These are phyloP conservation scores for human (Homo sapiens) DNA, from an alignment of 2,113 vertebrate genomes.

Conservation along the genomic window GRCh38 chr2:70931501-70932000, in stretches of 20 bases:
- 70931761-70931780: background rate
- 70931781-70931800: background rate
- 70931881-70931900: background rate
- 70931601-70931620: background rate
- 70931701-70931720: background rate
- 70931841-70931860: background rate
- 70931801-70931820: background rate
- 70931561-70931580: background rate
- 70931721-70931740: background rate
- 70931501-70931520: background rate
- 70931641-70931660: background rate
- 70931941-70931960: background rate
- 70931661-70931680: background rate
- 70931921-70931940: background rate
- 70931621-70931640: background rate
- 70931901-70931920: background rate
- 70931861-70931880: background rate
- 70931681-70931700: background rate
- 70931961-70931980: background rate
- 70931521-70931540: background rate
- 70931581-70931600: background rate
- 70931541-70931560: background rate
- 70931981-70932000: background rate
- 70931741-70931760: background rate
- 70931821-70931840: background rate